A percentile compares a stretch with the other conserved stretches of the same genome.
Conservation (phyloP, 2,888 invertebrate species). For the Cataglyphis albicans region DNA sequence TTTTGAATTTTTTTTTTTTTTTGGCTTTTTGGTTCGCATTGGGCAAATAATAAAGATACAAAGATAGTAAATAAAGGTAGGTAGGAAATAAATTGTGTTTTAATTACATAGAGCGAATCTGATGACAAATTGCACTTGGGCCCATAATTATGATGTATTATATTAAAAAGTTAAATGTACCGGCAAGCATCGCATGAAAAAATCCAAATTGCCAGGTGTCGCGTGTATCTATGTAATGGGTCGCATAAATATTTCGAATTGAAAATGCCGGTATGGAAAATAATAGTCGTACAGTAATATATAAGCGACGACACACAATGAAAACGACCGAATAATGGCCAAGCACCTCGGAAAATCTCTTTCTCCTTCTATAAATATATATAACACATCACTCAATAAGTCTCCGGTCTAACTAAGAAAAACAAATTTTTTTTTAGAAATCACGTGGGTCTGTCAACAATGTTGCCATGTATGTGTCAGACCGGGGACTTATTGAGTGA, state of each 20-base stretch:
- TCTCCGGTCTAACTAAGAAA: too few species aligned
- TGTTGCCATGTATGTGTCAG: too few species aligned
- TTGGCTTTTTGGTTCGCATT: not conserved
- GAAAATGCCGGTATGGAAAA: slow-evolving; percentile 22
- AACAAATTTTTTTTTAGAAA: too few species aligned
- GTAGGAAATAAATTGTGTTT: not conserved
- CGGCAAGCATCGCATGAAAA: slow-evolving; percentile 33
- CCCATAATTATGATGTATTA: not conserved
- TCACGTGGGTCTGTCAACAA: too few species aligned
- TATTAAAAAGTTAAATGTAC: slow-evolving; percentile 27
- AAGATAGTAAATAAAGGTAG: not conserved
- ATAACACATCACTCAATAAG: too few species aligned
- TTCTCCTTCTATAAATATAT: too few species aligned
- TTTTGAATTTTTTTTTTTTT: not conserved
- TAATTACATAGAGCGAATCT: slow-evolving; percentile 2
- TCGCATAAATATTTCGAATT: slow-evolving; percentile 37
- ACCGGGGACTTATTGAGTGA: too few species aligned
- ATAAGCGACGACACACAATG: slow-evolving; percentile 35
- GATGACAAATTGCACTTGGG: slow-evolving; percentile 34
- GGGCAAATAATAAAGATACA: not conserved
- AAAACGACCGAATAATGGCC: slow-evolving; percentile 38
- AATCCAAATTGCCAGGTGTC: slow-evolving; percentile 42
- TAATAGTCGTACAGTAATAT: slow-evolving; percentile 36
- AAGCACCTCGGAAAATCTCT: not conserved
- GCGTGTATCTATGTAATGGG: slow-evolving; percentile 16